Evolutionary conservation across 2,113 vertebrate species (phyloP), one percentile per base, ranked within the genome.

Genomic region (Passer montanus): DNA sequence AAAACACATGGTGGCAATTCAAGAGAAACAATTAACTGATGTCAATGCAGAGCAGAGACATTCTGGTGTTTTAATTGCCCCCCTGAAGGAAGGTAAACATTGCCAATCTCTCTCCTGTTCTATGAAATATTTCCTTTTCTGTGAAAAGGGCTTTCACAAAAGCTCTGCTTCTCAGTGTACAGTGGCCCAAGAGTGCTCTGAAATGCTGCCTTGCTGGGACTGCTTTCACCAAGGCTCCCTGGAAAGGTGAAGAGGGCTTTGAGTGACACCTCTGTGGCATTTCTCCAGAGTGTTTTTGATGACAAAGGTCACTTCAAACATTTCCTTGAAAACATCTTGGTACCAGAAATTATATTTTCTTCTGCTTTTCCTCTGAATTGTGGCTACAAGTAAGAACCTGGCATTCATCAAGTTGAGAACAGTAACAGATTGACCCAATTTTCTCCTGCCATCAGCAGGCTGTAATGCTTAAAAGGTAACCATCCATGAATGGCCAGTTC

Each of bases 191-290:
- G n/a, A 27, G 15, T 41, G 47, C 19, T 86, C 35, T 69, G 85
- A 88, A 43, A 52, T 59, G 56, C 30, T 58, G 41, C n/a, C 9
- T 16, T 86, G 39, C 46, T 58, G 35, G 30, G 7, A 16, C 33
- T 63, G n/a, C 23, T 88, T 73, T 88, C 59, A 66, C 28, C 20
- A 53, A 69, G 8, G 39, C 22, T 73, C 10, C 5, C 43, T 62
- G 15, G 55, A 73, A 84, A 23, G 26, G 19, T 73, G 46, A 68
- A 56, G 50, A 56, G 19, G 9, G 49, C 63, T 90, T 49, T 33
- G 43, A 88, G 26, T 52, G 50, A 46, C 28, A 41, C 1, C 7
- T 6, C 8, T 0, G 0, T 59, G 37, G 10, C 4, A 30, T 56
- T 82, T 75, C 68, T 56, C 26, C 1, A 1, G 26, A 49, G n/a